Conservation (phyloP, 2,888 invertebrate genomes). For the Amitus sp. region DNA sequence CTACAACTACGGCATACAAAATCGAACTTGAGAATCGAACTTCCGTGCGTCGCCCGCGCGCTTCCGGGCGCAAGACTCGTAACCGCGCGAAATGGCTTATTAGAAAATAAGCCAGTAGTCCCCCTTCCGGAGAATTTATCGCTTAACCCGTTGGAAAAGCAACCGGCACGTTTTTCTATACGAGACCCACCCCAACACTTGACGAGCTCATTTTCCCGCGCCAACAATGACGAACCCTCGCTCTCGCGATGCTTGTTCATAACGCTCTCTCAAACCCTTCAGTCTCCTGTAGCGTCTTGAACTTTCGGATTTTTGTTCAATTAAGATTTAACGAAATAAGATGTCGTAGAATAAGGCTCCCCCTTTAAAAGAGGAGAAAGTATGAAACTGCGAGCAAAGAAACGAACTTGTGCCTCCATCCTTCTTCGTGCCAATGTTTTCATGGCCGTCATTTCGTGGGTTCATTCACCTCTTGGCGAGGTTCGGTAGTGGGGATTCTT, state of each 20-base stretch:
- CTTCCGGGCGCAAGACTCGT: constrained; percentile 44
- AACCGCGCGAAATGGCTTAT: constrained; percentile 23
- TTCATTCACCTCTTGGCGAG: constrained; percentile 64
- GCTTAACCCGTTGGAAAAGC: no score
- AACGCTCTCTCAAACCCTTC: background rate
- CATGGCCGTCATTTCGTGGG: constrained; percentile 67
- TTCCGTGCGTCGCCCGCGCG: constrained; percentile 53
- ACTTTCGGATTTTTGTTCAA: constrained; percentile 7
- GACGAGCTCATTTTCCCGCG: no score
- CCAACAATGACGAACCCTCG: no score
- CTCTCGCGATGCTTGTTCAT: background rate
- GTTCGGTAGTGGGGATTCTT: constrained; percentile 37
- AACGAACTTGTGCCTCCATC: constrained; percentile 58
- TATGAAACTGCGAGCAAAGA: no score
- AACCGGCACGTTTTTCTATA: no score
- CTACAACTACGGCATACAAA: constrained; percentile 53
- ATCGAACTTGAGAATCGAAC: constrained; percentile 60
- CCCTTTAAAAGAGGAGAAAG: no score
- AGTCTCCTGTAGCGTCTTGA: background rate
- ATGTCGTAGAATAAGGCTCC: no score
- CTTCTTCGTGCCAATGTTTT: constrained; percentile 64
- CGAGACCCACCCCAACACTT: no score
- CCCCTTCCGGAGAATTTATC: no score
- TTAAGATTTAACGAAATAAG: no score
- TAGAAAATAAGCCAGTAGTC: constrained; percentile 14